Base-by-base conservation (phyloP, 2,888 invertebrate species). In the Eristalinus sepulchralis region DNA sequence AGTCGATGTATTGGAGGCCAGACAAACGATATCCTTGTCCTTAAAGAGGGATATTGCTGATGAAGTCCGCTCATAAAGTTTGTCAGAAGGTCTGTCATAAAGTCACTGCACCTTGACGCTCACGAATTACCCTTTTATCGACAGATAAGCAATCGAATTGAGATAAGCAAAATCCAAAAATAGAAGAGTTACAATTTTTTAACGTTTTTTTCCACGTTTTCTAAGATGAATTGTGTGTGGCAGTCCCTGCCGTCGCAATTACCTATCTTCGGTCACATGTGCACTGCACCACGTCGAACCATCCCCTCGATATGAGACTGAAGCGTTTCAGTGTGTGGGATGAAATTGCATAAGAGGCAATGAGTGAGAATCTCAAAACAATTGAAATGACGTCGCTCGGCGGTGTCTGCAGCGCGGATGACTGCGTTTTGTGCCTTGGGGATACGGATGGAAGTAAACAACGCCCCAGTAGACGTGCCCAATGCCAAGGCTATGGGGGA, bases 11-110 rank as follows among this genome's bases (percentile, higher is more conserved):
- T 39, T 3, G 22, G 1, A 4, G 13, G 11, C 36, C 5, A 34
- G 60, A 10, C 11, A 68, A 6, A 34, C 8, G 22, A 36, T 34
- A 73, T 53, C 79, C 72, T 72, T 60, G 71, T 39, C 17, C 47
- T 17, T 47, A 4, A 39, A 3, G 17, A n/a, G 13, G 10, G 36
- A 11, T 24, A n/a, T 39, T 17, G 17, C 8, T 17, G 8, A 17
- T 17, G 39, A 79, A 47, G 31, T 36, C n/a, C 5, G 5, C 27
- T 5, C 5, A 27, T 27, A 27, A 27, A 5, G 27, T 27, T 27
- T 27, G 2, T 5, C 27, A 5, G 27, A 27, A 27, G 27, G 27
- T 27, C 27, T 27, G 27, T 27, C 27, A 5, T 27, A 59, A 79
- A 47, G 31, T 36, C 24, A 34, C 9, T 36, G 33, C 24, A 34